These are phyloP conservation scores for Drosophila novamexicana DNA, from an alignment of 1,140 invertebrate genomes.

Conservation along the genomic window DNA sequence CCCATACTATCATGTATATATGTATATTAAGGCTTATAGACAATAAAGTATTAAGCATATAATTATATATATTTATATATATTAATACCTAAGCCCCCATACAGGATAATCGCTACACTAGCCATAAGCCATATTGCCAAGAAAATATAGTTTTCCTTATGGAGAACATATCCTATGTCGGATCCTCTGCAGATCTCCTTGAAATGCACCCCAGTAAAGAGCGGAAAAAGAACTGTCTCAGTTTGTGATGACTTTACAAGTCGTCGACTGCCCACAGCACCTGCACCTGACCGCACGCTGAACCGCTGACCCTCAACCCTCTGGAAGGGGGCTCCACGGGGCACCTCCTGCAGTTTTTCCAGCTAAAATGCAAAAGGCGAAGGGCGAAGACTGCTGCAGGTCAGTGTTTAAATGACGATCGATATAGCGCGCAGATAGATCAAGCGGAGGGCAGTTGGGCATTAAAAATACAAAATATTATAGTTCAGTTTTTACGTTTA, in stretches of 20 bases:
- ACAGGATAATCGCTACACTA: too few relatives aligned
- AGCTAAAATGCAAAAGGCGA: slow-evolving; percentile 22
- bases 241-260: slow-evolving; percentile 35
- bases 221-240: background rate
- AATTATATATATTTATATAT: too few relatives aligned
- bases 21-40: too few relatives aligned
- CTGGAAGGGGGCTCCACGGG: background rate
- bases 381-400: slow-evolving; percentile 23
- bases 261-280: slow-evolving; percentile 15
- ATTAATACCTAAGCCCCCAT: too few relatives aligned
- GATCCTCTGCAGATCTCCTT: too few relatives aligned
- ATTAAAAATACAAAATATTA: slow-evolving; percentile 58
- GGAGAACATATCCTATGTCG: too few relatives aligned
- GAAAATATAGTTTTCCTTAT: too few relatives aligned
- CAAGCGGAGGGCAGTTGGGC: slow-evolving; percentile 12
- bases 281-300: slow-evolving; percentile 3
- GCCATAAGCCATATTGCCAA: too few relatives aligned
- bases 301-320: background rate
- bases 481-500: slow-evolving; percentile 59
- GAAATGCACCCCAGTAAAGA: background rate
- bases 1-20: too few relatives aligned
- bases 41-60: too few relatives aligned
- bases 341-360: slow-evolving; percentile 66
- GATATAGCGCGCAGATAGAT: slow-evolving; percentile 52
- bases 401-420: slow-evolving; percentile 41